phyloP scores from a whole-genome alignment of 2,113 vertebrate genomes.

The Leucopsar rothschildi region DNA sequence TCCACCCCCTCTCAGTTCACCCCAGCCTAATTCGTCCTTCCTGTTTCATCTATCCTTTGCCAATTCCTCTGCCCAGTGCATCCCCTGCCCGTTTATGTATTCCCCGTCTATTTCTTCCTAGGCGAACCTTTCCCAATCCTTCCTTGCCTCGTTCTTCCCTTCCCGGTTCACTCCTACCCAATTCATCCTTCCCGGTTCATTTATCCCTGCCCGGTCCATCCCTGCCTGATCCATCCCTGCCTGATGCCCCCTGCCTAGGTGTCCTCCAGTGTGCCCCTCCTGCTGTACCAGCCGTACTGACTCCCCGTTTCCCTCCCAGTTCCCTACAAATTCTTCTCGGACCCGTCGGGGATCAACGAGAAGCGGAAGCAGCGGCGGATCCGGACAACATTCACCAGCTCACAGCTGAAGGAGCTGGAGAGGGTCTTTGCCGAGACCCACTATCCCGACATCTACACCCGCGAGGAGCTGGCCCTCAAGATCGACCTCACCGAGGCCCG shows the following conservation, averaged over 20 bases:
- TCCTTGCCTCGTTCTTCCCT: background rate
- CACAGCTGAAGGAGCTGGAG: constrained; percentile 94
- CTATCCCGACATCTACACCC: constrained; percentile 49
- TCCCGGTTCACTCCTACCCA: background rate
- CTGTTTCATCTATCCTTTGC: background rate
- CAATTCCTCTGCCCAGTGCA: background rate
- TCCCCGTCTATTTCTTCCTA: background rate
- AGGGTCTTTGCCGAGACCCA: constrained; percentile 88
- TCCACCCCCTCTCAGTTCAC: background rate
- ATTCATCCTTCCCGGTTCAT: background rate
- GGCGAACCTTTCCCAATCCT: too few relatives aligned
- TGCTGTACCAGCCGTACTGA: fast-evolving
- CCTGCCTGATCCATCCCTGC: background rate
- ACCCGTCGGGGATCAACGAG: constrained; percentile 90
- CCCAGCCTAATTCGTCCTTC: background rate
- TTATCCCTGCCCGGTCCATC: background rate
- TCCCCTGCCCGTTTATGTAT: background rate
- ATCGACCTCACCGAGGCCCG: constrained; percentile 94
- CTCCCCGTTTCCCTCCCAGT: constrained; percentile 54
- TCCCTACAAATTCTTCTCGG: constrained; percentile 90
- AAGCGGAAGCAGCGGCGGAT: constrained; percentile 94
- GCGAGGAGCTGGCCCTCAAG: constrained; percentile 93
- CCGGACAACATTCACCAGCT: constrained; percentile 93
- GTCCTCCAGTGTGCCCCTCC: background rate
- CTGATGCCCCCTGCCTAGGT: background rate